Evolutionary conservation across 2,797 vertebrate genomes (phyloP).

Genomic region (Rhinichthys osculus): DNA sequence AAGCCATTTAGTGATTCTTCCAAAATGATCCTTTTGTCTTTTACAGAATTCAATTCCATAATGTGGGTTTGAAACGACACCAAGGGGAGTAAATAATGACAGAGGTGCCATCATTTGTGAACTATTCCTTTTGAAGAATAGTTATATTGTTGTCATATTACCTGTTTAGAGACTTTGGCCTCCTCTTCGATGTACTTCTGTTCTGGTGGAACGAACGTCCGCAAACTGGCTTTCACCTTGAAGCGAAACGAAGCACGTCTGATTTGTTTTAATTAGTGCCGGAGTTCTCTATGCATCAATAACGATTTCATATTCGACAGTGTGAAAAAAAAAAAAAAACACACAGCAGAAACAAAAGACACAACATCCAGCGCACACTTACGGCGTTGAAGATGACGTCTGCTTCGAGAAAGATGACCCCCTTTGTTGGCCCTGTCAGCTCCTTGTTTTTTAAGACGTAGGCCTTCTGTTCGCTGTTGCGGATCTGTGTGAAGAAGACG

Average conservation of each 20-base stretch:
- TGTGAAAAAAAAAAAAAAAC: slow-evolving; percentile 26
- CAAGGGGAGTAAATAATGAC: slow-evolving; percentile 3
- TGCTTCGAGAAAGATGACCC: slow-evolving; percentile 99
- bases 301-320: slow-evolving; percentile 39
- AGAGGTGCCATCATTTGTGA: background rate
- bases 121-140: background rate
- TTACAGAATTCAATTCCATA: background rate
- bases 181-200: slow-evolving; percentile 96
- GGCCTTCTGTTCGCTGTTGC: slow-evolving; percentile 99
- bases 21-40: background rate
- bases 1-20: background rate
- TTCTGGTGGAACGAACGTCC: slow-evolving; percentile 88
- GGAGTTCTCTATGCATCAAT: slow-evolving; percentile 31
- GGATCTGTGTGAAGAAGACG: slow-evolving; percentile 99
- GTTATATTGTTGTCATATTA: slow-evolving; percentile 64
- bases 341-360: slow-evolving; percentile 16
- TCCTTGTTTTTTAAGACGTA: slow-evolving; percentile 99
- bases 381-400: slow-evolving; percentile 94
- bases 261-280: slow-evolving; percentile 48
- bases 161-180: slow-evolving; percentile 93
- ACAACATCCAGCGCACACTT: slow-evolving; percentile 77
- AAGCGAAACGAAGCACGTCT: slow-evolving; percentile 10
- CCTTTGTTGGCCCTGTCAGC: slow-evolving; percentile 99
- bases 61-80: background rate
- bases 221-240: slow-evolving; percentile 93